Base-by-base conservation (phyloP, 1,140 invertebrate species). In the Pseudomyrmex gracilis region DNA sequence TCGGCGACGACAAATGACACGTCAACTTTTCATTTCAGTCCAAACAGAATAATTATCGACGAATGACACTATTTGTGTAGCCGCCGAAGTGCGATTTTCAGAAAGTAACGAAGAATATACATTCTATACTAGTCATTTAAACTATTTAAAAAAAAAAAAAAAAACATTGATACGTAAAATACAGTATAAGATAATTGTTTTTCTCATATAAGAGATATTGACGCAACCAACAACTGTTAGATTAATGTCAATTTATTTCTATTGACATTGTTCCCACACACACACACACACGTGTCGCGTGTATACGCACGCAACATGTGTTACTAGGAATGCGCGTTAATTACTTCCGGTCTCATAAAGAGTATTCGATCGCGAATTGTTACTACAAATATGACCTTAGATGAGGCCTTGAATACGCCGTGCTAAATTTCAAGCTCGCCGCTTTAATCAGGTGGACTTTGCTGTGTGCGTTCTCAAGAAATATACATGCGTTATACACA, bases 311-410 rank as follows among this genome's bases (percentile, higher is more conserved):
- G 73, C 20, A 74, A 73, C 34, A 49, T 66, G 77, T 20, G 58
- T 71, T 78, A 74, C 82, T 86, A 86, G 64, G 20, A 73, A 61
- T n/a, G 45, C 10, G 57, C 43, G 64, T 83, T 83, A 87, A 87
- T 86, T 83, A 83, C 53, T 87, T 87, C 84, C 84, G 85, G 58
- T 58, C 57, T 58, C 5, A 34, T 34, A 22, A 51, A 43, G 70
- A 64, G 68, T 70, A 85, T 70, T 83, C 77, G 70, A 86, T 87
- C 64, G 71, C 15, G 77, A 58, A 70, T 43, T 13, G 74, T 73
- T 24, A 47, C 55, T 82, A 70, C 49, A 71, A 71, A 80, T 49
- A 53, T 53, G 76, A 60, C 76, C 43, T 80, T 70, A 80, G 66
- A 70, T 47, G 43, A 45, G 53, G 4, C 76, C 76, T 80, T 80